phyloP scores from a whole-genome alignment of 2,888 invertebrate genomes.

The Drosophila sordidula region DNA sequence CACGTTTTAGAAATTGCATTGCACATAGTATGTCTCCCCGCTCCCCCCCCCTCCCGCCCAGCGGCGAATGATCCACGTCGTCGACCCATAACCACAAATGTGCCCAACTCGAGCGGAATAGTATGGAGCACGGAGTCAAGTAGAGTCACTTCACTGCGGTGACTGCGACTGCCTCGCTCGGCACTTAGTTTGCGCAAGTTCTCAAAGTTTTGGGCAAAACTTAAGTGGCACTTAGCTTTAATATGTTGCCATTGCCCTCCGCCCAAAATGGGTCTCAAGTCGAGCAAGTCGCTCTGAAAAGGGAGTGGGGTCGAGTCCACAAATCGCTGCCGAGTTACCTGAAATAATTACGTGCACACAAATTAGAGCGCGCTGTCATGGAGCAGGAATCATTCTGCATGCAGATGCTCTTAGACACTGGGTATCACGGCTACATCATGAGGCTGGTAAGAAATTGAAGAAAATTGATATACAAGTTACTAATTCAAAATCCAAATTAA shows the following conservation, averaged over 20 bases:
- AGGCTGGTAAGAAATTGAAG: background rate
- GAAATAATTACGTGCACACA: slow-evolving; percentile 78
- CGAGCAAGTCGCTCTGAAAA: background rate
- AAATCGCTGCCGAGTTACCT: slow-evolving; percentile 72
- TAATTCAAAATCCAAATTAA: too few species aligned
- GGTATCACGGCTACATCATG: background rate
- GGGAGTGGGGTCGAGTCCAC: background rate
- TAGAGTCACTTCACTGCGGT: slow-evolving; percentile 53
- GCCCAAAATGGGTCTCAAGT: slow-evolving; percentile 67
- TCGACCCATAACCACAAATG: slow-evolving; percentile 60
- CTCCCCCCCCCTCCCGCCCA: background rate
- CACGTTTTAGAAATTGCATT: slow-evolving; percentile 82
- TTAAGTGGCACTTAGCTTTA: slow-evolving; percentile 80
- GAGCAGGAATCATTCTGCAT: slow-evolving; percentile 68
- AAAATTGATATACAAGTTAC: too few species aligned
- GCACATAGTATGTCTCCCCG: slow-evolving; percentile 47
- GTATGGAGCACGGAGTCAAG: too few species aligned
- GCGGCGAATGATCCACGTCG: slow-evolving; percentile 50
- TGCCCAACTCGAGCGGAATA: slow-evolving; percentile 40
- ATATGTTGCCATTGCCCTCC: slow-evolving; percentile 72
- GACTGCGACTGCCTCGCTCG: slow-evolving; percentile 36
- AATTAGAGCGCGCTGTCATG: slow-evolving; percentile 69
- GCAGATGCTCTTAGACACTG: slow-evolving; percentile 24
- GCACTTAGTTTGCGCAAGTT: slow-evolving; percentile 66
- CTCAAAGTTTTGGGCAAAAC: slow-evolving; percentile 46